A percentile compares a stretch with the other conserved stretches of the same genome.
phyloP scores from a whole-genome alignment of 2,888 invertebrate genomes.

The Dolichopus griseipennis region DNA sequence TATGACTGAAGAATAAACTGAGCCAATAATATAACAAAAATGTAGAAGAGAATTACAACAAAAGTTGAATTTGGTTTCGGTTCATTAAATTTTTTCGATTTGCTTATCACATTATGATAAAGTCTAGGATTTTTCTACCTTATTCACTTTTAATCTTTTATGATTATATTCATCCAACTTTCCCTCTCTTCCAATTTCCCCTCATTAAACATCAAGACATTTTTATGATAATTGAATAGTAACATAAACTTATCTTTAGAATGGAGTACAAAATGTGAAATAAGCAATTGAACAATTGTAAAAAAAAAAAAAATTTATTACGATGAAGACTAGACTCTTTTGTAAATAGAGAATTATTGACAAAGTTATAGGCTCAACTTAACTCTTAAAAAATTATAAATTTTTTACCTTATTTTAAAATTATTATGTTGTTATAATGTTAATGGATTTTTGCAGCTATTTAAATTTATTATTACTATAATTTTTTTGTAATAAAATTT shows the following conservation, averaged over 20 bases:
- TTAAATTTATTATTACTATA: neutral
- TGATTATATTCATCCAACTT: too few relatives aligned
- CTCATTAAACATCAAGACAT: too few relatives aligned
- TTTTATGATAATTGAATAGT: neutral
- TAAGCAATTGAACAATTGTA: neutral
- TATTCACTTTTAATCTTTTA: neutral
- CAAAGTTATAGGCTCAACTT: neutral
- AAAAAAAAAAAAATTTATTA: neutral
- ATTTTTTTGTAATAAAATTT: neutral
- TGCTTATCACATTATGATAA: neutral
- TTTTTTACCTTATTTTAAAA: neutral
- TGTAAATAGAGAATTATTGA: neutral
- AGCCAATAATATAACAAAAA: too few relatives aligned
- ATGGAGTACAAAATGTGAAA: neutral
- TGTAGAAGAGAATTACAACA: neutral
- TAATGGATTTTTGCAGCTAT: neutral
- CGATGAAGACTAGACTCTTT: neutral
- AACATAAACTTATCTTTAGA: neutral
- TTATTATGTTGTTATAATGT: neutral
- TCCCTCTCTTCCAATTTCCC: too few relatives aligned
- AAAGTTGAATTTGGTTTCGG: neutral
- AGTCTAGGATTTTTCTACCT: neutral
- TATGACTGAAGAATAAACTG: neutral
- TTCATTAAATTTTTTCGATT: conserved; percentile 3
- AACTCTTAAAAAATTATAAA: neutral